These are phyloP conservation scores for Coremacera marginata DNA, from an alignment of 2,888 invertebrate species.

Conservation along the genomic window DNA sequence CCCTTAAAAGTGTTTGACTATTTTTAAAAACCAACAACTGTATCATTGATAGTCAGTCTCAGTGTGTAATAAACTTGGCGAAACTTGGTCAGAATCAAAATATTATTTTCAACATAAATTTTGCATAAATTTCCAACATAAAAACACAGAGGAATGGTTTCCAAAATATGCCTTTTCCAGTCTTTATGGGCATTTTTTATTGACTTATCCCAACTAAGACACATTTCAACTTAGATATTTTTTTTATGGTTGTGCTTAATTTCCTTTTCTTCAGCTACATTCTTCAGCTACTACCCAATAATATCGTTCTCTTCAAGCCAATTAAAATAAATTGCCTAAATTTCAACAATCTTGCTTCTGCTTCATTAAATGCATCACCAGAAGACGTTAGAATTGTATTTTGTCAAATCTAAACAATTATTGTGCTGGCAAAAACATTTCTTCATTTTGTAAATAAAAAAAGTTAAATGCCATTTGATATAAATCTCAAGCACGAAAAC, in stretches of 20 bases:
- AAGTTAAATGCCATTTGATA: slow-evolving; percentile 1
- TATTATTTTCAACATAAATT: too few relatives aligned
- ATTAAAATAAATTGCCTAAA: slow-evolving; percentile 48
- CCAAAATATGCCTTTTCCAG: background rate
- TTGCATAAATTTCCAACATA: too few relatives aligned
- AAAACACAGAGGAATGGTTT: too few relatives aligned
- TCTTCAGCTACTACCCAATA: background rate
- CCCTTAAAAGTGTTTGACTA: too few relatives aligned
- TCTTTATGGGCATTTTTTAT: background rate
- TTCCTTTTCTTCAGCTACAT: background rate
- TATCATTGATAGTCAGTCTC: too few relatives aligned
- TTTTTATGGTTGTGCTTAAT: background rate
- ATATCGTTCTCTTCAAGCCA: slow-evolving; percentile 32
- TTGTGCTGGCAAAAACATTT: background rate
- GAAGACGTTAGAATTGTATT: slow-evolving; percentile 3
- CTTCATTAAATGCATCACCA: slow-evolving; percentile 64
- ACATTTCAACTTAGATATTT: background rate
- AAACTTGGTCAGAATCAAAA: too few relatives aligned
- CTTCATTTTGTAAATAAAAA: background rate
- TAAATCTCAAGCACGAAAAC: background rate
- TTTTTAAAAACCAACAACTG: too few relatives aligned
- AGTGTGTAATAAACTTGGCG: too few relatives aligned
- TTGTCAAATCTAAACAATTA: slow-evolving; percentile 12
- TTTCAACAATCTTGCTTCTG: slow-evolving; percentile 66
- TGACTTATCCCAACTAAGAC: background rate